Conservation (phyloP, 2,797 vertebrate species). For the Luscinia megarhynchos region DNA sequence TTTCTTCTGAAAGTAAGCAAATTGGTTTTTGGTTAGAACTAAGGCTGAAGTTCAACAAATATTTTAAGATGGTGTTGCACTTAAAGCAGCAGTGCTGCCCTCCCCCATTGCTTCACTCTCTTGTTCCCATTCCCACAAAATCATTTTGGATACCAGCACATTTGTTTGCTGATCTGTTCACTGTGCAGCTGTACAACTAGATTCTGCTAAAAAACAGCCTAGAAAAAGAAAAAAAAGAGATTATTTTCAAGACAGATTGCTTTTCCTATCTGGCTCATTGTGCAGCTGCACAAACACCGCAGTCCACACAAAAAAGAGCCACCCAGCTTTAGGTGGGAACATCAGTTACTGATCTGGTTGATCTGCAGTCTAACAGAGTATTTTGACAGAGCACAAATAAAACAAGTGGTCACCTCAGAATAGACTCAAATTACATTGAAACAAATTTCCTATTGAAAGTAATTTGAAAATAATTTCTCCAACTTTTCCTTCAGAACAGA, state of each 20-base stretch:
- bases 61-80: not conserved
- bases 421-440: not conserved
- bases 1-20: not conserved
- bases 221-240: not conserved
- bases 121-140: not conserved
- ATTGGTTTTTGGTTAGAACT: not conserved
- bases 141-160: not conserved
- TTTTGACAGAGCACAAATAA: not conserved
- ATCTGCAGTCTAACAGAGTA: not conserved
- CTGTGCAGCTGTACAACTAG: constrained; percentile 45
- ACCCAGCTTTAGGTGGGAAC: not conserved
- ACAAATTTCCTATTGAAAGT: not conserved
- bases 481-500: not conserved
- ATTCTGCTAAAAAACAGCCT: constrained; percentile 24
- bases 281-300: constrained; percentile 61
- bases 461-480: not conserved
- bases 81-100: not conserved
- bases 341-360: not conserved
- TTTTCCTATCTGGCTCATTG: constrained; percentile 40
- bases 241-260: constrained; percentile 37
- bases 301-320: not conserved
- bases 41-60: not conserved
- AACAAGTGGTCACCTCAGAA: not conserved
- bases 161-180: constrained; percentile 58
- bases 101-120: not conserved